Evolutionary conservation across 2,888 invertebrate genomes (phyloP).

Genomic region (Gandaritis pyraliata): DNA sequence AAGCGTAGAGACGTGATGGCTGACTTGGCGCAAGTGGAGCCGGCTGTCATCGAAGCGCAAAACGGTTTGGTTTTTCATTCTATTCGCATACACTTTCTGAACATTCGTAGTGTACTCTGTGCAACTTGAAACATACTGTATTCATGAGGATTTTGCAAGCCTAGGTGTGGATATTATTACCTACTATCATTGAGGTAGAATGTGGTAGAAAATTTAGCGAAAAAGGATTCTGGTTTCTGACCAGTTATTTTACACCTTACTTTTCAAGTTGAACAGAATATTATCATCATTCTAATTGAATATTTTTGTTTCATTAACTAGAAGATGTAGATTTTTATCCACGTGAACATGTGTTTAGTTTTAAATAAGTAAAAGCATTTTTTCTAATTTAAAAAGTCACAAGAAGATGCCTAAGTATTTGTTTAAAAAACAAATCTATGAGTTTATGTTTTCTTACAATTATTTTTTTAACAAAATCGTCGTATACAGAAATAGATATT

Average conservation of each 20-base stretch:
- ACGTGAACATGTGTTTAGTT: neutral
- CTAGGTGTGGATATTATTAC: too few species aligned
- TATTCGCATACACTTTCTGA: constrained; percentile 45
- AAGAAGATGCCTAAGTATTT: constrained; percentile 41
- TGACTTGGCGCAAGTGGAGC: constrained; percentile 98
- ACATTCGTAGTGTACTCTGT: constrained; percentile 9
- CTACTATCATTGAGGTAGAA: too few species aligned
- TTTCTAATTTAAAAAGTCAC: constrained; percentile 35
- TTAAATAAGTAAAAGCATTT: neutral
- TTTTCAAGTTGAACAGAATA: constrained; percentile 13
- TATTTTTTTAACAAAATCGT: constrained; percentile 9
- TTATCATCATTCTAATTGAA: neutral
- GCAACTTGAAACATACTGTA: constrained; percentile 14
- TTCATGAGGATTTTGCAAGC: neutral
- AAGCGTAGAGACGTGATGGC: constrained; percentile 98
- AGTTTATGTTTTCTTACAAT: constrained; percentile 12
- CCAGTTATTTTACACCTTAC: too few species aligned
- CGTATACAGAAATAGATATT: constrained; percentile 27
- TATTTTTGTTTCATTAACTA: constrained; percentile 1
- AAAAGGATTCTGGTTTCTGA: neutral
- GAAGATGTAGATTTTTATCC: neutral
- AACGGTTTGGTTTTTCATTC: constrained; percentile 87
- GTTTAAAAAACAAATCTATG: constrained; percentile 2
- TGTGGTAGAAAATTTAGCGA: too few species aligned
- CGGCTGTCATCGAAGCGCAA: constrained; percentile 99